Percentiles rank a stretch among this genome's conserved stretches.
Evolutionary conservation across 1,140 invertebrate species (phyloP).

Genomic region (Macrotrachela quadricornifera): DNA sequence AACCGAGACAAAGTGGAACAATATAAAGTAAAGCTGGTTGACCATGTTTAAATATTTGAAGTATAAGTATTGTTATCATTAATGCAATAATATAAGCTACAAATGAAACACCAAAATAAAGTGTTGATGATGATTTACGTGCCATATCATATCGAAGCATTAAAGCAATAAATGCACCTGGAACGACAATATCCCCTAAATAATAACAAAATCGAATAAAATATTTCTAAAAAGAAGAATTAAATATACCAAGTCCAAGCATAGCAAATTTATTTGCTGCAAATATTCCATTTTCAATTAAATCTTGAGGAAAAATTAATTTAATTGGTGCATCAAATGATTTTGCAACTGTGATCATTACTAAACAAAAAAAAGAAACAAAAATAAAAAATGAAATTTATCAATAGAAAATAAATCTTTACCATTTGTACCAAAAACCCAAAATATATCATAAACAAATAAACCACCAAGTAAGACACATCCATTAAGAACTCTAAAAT

Average conservation of each 20-base stretch:
- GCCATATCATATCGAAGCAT: slow-evolving; percentile 67
- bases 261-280: slow-evolving; percentile 86
- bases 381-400: slow-evolving; percentile 3
- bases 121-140: not conserved
- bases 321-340: slow-evolving; percentile 98
- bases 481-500: slow-evolving; percentile 48
- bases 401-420: not conserved
- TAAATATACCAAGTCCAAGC: slow-evolving; percentile 51
- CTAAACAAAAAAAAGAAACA: slow-evolving; percentile 62
- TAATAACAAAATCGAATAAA: too few relatives aligned
- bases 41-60: slow-evolving; percentile 89
- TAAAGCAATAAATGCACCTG: slow-evolving; percentile 94
- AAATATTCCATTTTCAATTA: slow-evolving; percentile 63
- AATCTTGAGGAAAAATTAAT: slow-evolving; percentile 93
- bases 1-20: slow-evolving; percentile 77
- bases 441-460: slow-evolving; percentile 97
- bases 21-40: slow-evolving; percentile 90
- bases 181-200: slow-evolving; percentile 84
- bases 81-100: slow-evolving; percentile 79
- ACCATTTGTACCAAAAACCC: slow-evolving; percentile 40
- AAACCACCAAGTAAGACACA: slow-evolving; percentile 80
- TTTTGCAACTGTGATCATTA: slow-evolving; percentile 99
- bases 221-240: too few relatives aligned
- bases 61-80: slow-evolving; percentile 76
- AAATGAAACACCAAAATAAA: slow-evolving; percentile 80